phyloP scores from a whole-genome alignment of 2,888 invertebrate species.

The Drosophila ezoana region DNA sequence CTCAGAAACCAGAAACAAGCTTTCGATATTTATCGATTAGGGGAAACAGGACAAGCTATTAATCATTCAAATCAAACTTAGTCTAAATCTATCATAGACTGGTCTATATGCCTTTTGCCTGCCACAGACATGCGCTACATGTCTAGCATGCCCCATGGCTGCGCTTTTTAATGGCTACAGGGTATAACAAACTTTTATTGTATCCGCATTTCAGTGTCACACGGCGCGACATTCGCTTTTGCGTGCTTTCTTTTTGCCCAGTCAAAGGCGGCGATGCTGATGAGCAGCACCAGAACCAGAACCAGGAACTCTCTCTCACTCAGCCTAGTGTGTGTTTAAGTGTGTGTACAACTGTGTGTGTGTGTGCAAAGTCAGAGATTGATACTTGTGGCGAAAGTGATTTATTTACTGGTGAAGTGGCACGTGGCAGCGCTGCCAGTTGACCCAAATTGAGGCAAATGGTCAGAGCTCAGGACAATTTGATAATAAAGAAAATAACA shows the following conservation, averaged over 20 bases:
- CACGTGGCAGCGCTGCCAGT: constrained; percentile 45
- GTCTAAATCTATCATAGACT: neutral
- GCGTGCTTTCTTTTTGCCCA: constrained; percentile 45
- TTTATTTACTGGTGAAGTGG: constrained; percentile 64
- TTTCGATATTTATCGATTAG: neutral
- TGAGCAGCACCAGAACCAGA: constrained; percentile 22
- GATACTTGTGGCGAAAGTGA: constrained; percentile 79
- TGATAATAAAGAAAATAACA: constrained; percentile 69
- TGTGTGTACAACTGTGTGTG: constrained; percentile 20
- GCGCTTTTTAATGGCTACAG: neutral
- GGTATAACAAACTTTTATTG: constrained; percentile 71
- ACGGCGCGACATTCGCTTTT: constrained; percentile 55
- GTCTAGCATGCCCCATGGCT: neutral
- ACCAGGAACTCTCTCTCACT: constrained; percentile 4
- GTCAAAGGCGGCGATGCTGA: constrained; percentile 12
- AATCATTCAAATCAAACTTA: neutral
- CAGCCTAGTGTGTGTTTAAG: constrained; percentile 4
- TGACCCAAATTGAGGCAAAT: constrained; percentile 75
- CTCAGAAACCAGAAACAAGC: too few species aligned
- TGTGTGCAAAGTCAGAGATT: constrained; percentile 65
- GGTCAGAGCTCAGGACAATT: constrained; percentile 71
- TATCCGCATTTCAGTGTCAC: constrained; percentile 78
- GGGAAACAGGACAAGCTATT: neutral
- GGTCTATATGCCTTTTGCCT: too few species aligned
- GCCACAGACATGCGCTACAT: neutral